These are phyloP conservation scores for Chrysomela aeneicollis DNA, from an alignment of 2,888 invertebrate species.

Conservation along the genomic window DNA sequence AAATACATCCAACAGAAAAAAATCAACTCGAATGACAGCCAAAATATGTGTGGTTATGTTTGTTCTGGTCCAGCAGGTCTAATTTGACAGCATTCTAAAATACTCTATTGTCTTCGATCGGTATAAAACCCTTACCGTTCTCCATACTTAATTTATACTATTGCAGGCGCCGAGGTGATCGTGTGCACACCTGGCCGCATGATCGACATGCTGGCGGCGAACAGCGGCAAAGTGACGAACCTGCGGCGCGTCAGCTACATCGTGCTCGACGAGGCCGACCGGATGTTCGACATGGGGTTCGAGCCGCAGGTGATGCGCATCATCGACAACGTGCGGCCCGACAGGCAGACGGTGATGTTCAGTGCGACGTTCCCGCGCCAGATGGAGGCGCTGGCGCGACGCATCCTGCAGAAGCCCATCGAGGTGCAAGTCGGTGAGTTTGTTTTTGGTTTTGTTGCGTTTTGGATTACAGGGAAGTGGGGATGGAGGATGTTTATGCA, in stretches of 20 bases:
- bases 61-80: too few species aligned
- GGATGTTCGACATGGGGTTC: conserved; percentile 99
- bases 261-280: conserved; percentile 97
- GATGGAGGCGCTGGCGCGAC: conserved; percentile 97
- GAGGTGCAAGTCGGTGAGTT: conserved; percentile 84
- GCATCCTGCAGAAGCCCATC: conserved; percentile 92
- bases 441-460: too few species aligned
- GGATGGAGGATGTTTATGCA: too few species aligned
- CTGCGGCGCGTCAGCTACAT: conserved; percentile 95
- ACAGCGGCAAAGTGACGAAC: conserved; percentile 97
- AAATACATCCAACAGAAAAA: too few species aligned
- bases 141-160: too few species aligned
- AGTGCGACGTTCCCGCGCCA: conserved; percentile 98
- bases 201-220: conserved; percentile 99
- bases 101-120: too few species aligned
- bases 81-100: too few species aligned
- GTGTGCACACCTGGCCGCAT: conserved; percentile 99
- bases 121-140: too few species aligned
- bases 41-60: too few species aligned
- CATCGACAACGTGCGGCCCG: conserved; percentile 95
- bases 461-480: too few species aligned
- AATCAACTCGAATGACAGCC: too few species aligned
- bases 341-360: conserved; percentile 98
- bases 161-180: conserved; percentile 83
- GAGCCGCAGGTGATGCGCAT: conserved; percentile 98